Evolutionary conservation across 2,797 vertebrate species (phyloP).

Genomic region (Melanogrammus aeglefinus): DNA sequence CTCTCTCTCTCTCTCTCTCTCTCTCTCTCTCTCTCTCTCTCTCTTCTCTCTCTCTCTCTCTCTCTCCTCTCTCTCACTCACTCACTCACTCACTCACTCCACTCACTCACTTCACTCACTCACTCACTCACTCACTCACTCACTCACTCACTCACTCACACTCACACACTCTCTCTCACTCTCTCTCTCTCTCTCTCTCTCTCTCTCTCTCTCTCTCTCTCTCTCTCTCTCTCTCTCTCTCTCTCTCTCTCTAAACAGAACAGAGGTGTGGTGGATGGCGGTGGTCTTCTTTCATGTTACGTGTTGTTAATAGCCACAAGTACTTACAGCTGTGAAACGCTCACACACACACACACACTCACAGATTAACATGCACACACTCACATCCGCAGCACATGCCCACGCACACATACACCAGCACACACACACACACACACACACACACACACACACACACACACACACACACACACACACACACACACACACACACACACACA

Average conservation of each 20-base stretch:
- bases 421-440: background rate
- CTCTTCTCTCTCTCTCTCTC: too few relatives aligned
- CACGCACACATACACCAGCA: background rate
- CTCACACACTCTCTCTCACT: too few relatives aligned
- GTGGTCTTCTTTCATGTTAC: slow-evolving; percentile 64
- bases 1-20: too few relatives aligned
- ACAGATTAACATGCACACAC: slow-evolving; percentile 20
- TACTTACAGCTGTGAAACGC: slow-evolving; percentile 67
- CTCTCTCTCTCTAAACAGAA: background rate
- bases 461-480: background rate
- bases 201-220: too few relatives aligned
- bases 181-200: too few relatives aligned
- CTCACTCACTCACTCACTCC: too few relatives aligned
- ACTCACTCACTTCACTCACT: too few relatives aligned
- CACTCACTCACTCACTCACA: background rate
- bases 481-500: slow-evolving; percentile 2
- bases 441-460: background rate
- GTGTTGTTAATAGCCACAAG: slow-evolving; percentile 74
- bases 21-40: too few relatives aligned
- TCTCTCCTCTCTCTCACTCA: background rate
- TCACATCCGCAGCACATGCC: slow-evolving; percentile 2
- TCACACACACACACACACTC: slow-evolving; percentile 19
- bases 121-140: too few relatives aligned
- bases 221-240: too few relatives aligned
- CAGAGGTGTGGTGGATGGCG: background rate